Percentiles rank a stretch among this genome's conserved stretches.
These are phyloP conservation scores for Dryoscopus gambensis DNA, from an alignment of 2,113 vertebrate genomes.

Conservation along the genomic window DNA sequence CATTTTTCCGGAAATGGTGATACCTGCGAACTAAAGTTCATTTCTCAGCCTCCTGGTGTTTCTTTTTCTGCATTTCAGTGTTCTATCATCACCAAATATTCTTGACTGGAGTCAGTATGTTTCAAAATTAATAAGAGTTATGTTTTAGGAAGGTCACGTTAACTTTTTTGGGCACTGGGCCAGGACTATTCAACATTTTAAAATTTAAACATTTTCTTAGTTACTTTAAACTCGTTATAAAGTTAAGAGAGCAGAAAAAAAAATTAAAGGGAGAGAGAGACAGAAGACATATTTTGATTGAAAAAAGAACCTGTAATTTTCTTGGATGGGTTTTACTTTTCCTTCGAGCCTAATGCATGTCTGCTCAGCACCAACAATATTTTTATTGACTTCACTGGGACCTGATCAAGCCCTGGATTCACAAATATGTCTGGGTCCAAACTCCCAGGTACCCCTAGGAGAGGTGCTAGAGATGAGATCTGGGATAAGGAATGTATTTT, in stretches of 20 bases:
- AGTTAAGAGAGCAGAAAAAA: not conserved
- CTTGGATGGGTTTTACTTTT: not conserved
- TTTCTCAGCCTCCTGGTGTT: not conserved
- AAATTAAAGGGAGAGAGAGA: not conserved
- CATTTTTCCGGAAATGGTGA: not conserved
- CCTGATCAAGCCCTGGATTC: not conserved
- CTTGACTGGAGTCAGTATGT: not conserved
- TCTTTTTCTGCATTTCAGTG: not conserved
- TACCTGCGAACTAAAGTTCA: not conserved
- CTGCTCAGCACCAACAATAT: not conserved
- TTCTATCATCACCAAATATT: not conserved
- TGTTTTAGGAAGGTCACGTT: not conserved
- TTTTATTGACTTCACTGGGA: slow-evolving; percentile 11
- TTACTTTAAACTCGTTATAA: not conserved
- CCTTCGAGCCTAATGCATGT: not conserved
- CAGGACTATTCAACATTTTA: not conserved
- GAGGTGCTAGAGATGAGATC: slow-evolving; percentile 9
- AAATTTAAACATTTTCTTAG: slow-evolving; percentile 1
- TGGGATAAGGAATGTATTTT: slow-evolving; percentile 6
- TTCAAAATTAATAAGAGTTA: not conserved
- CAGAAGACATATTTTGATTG: not conserved
- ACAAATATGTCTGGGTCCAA: not conserved
- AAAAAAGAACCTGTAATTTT: not conserved
- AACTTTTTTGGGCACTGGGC: not conserved
- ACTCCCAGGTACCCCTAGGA: not conserved